A percentile compares a stretch with the other conserved stretches of the same genome.
Conservation (phyloP, 2,888 invertebrate genomes). For the Linnaemya tessellans region DNA sequence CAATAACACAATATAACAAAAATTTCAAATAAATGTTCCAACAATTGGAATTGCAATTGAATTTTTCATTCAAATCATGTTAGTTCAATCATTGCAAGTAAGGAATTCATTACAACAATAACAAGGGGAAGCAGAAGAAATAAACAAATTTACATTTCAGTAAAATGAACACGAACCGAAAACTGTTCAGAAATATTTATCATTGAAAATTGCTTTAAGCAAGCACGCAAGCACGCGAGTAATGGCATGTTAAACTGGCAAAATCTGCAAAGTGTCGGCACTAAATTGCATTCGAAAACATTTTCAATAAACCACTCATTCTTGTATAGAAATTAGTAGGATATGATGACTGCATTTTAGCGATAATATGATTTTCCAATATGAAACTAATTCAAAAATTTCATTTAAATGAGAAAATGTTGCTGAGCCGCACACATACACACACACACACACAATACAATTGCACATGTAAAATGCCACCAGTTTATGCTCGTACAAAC, state of each 20-base stretch:
- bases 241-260: not conserved
- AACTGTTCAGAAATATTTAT: constrained; percentile 1
- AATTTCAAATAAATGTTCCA: constrained; percentile 11
- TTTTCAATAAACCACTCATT: constrained; percentile 32
- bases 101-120: not conserved
- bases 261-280: constrained; percentile 22
- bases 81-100: constrained; percentile 34
- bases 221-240: not conserved
- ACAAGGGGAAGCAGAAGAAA: not conserved
- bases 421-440: not conserved
- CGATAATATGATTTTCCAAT: constrained; percentile 60
- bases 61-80: constrained; percentile 41
- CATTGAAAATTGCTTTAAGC: not conserved
- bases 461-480: not conserved
- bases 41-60: not conserved
- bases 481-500: not conserved
- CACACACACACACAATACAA: not conserved
- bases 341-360: constrained; percentile 49
- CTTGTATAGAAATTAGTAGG: constrained; percentile 14
- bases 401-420: constrained; percentile 38
- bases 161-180: constrained; percentile 4
- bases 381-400: constrained; percentile 49
- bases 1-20: not conserved
- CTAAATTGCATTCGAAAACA: constrained; percentile 37
- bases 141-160: not conserved